A percentile compares a stretch with the other conserved stretches of the same genome.
Evolutionary conservation across 2,113 vertebrate genomes (phyloP).

Genomic region (Scytalopus superciliaris): DNA sequence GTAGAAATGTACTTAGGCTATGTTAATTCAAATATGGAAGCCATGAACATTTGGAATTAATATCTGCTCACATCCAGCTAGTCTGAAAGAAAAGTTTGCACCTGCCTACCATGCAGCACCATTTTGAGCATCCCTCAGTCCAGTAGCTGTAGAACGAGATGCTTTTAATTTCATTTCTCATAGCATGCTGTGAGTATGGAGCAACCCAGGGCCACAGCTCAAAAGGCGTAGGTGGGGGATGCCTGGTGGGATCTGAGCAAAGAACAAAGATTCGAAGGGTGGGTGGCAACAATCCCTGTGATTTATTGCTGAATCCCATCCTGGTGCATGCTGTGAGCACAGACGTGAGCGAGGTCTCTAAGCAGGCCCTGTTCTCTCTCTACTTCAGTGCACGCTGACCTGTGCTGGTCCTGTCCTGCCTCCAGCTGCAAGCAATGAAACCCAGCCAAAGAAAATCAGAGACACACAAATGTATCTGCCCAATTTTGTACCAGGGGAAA

Average conservation of each 20-base stretch:
- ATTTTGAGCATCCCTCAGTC: neutral
- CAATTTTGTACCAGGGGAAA: neutral
- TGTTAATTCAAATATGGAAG: fast-evolving
- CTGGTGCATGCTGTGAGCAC: neutral
- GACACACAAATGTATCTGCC: neutral
- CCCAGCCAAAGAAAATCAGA: neutral
- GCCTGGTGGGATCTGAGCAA: neutral
- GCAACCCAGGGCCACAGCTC: neutral
- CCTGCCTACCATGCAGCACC: fast-evolving
- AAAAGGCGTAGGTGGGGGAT: neutral
- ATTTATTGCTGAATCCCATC: neutral
- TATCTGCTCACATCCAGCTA: neutral
- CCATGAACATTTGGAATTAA: neutral
- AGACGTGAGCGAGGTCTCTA: fast-evolving
- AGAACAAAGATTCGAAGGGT: neutral
- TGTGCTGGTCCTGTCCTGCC: neutral
- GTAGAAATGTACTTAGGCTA: too few species aligned
- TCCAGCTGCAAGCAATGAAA: neutral
- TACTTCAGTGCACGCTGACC: fast-evolving
- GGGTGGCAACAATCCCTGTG: neutral
- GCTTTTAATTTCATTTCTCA: neutral
- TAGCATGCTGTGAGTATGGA: too few species aligned
- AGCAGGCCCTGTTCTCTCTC: neutral
- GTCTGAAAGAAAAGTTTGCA: neutral
- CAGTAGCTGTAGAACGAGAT: neutral